These are phyloP conservation scores for Caretta caretta DNA, from an alignment of 2,113 vertebrate species.

Conservation along the genomic window DNA sequence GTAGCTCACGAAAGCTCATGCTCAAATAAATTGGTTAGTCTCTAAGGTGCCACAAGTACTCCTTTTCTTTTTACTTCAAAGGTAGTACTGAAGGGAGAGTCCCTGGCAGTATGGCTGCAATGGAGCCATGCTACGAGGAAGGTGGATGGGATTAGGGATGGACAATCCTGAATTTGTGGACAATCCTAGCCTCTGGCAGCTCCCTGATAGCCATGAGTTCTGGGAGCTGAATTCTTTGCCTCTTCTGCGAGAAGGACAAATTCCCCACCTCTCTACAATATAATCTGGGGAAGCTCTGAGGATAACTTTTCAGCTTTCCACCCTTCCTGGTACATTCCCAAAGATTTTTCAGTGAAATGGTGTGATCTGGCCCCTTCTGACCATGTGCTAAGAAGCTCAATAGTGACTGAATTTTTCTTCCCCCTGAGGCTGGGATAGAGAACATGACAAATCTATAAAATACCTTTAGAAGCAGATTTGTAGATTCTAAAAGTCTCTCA, in stretches of 20 bases:
- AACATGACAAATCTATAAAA: neutral
- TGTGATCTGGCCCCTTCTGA: neutral
- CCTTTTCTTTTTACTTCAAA: too few relatives aligned
- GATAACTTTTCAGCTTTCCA: neutral
- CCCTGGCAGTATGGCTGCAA: neutral
- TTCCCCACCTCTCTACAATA: neutral
- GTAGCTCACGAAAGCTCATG: too few relatives aligned
- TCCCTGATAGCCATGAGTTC: neutral
- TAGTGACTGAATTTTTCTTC: neutral
- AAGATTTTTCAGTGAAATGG: neutral
- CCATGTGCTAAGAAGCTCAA: neutral
- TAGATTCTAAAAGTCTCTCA: neutral
- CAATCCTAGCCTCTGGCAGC: neutral
- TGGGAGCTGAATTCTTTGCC: neutral
- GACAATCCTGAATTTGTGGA: neutral
- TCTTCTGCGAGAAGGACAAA: accelerated
- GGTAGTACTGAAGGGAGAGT: neutral
- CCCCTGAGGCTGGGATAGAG: neutral
- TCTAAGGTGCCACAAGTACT: too few relatives aligned
- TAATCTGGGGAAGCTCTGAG: neutral
- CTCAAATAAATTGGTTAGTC: too few relatives aligned
- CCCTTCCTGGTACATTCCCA: neutral
- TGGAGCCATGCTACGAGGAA: neutral
- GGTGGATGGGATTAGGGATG: neutral
- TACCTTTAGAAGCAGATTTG: neutral